Conservation (phyloP, 1,140 invertebrate genomes). For the Tenebrio molitor region DNA sequence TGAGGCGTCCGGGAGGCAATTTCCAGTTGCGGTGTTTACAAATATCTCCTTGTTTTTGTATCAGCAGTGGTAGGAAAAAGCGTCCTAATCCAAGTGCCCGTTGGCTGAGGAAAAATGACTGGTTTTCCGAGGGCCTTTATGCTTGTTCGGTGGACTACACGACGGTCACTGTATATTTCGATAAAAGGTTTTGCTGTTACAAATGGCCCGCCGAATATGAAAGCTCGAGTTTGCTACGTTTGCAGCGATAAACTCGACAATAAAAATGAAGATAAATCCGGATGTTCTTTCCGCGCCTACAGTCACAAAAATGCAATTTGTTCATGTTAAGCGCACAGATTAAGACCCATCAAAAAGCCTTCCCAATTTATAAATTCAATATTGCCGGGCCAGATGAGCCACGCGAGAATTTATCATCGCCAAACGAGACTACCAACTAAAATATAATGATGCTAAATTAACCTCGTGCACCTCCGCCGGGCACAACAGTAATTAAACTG, state of each 20-base stretch:
- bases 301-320: constrained; percentile 43
- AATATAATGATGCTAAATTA: constrained; percentile 11
- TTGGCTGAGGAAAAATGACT: constrained; percentile 32
- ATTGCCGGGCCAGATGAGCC: not conserved
- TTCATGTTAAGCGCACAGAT: constrained; percentile 36
- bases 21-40: constrained; percentile 25
- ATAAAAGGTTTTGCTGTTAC: constrained; percentile 57
- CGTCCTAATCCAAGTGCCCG: constrained; percentile 13
- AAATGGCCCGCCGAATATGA: constrained; percentile 57
- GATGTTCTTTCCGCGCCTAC: constrained; percentile 47
- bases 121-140: constrained; percentile 43
- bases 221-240: constrained; percentile 55
- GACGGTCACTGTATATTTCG: constrained; percentile 53
- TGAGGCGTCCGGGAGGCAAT: constrained; percentile 9
- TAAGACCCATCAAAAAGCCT: constrained; percentile 19
- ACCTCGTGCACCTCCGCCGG: constrained; percentile 16
- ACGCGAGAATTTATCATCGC: constrained; percentile 1
- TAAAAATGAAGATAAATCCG: constrained; percentile 59
- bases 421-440: constrained; percentile 3
- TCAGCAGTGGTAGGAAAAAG: constrained; percentile 7
- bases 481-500: constrained; percentile 11
- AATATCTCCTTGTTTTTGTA: constrained; percentile 7
- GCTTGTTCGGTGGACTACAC: constrained; percentile 46
- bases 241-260: constrained; percentile 57
- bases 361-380: constrained; percentile 25